phyloP scores from a whole-genome alignment of 2,113 vertebrate species.

The Pangasianodon hypophthalmus region DNA sequence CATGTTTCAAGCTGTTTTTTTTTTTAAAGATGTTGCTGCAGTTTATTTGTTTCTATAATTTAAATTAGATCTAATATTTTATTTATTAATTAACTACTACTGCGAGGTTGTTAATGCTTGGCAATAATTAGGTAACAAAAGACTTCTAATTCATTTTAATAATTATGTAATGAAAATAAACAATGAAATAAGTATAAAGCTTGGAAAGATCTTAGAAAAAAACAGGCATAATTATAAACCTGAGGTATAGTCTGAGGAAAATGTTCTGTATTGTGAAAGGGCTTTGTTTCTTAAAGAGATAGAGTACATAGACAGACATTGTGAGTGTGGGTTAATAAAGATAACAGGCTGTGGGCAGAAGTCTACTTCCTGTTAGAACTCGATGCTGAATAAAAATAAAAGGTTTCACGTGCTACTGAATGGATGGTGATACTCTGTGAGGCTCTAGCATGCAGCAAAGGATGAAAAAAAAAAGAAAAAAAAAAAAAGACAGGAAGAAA shows the following conservation, averaged over 20 bases:
- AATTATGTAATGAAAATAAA: background rate
- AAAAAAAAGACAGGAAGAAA: background rate
- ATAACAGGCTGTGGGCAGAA: constrained; percentile 16
- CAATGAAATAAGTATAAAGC: background rate
- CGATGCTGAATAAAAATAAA: constrained; percentile 17
- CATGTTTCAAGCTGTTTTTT: background rate
- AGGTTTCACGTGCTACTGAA: constrained; percentile 51
- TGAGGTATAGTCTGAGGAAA: background rate
- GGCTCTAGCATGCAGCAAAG: background rate
- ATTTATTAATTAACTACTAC: background rate
- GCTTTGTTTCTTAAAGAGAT: background rate
- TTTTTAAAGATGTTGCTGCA: background rate
- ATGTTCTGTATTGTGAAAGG: background rate
- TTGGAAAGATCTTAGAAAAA: background rate
- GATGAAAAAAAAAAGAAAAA: constrained; percentile 24
- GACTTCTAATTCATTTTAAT: background rate
- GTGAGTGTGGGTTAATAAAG: constrained; percentile 18
- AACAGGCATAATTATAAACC: background rate
- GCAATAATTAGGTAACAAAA: background rate
- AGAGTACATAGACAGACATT: background rate
- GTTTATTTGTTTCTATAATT: background rate
- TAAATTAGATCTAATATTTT: background rate
- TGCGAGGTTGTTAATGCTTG: background rate
- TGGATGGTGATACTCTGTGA: constrained; percentile 36
- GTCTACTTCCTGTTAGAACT: constrained; percentile 33